Conservation (phyloP, 2,888 invertebrate genomes). For the Ophion slaviceki region DNA sequence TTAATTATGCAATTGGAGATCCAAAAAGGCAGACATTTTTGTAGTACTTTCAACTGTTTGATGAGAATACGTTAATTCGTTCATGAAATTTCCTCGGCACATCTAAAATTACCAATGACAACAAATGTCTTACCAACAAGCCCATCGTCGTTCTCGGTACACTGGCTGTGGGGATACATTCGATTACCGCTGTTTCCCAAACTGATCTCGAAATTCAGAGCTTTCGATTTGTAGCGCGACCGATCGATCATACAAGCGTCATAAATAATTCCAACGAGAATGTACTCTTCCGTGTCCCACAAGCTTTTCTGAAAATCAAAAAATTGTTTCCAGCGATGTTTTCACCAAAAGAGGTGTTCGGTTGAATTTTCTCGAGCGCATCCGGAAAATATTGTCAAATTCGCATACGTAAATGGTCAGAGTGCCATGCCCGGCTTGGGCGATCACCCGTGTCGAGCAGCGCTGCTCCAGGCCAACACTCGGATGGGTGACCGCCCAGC, state of each 20-base stretch:
- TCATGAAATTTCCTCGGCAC: too few relatives aligned
- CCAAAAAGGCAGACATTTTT: too few relatives aligned
- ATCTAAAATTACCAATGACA: neutral
- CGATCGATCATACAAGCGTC: constrained; percentile 89
- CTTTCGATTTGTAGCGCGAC: constrained; percentile 84
- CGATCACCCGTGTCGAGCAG: too few relatives aligned
- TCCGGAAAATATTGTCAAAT: too few relatives aligned
- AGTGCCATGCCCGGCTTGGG: too few relatives aligned
- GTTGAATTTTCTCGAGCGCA: neutral
- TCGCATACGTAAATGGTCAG: too few relatives aligned
- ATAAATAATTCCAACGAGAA: constrained; percentile 87
- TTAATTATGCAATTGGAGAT: too few relatives aligned
- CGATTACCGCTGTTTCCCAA: constrained; percentile 86
- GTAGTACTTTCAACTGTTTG: too few relatives aligned
- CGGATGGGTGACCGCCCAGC: too few relatives aligned
- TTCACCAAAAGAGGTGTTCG: neutral
- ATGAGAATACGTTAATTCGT: too few relatives aligned
- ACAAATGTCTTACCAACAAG: constrained; percentile 41
- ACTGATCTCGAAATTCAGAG: constrained; percentile 88
- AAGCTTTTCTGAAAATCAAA: constrained; percentile 84
- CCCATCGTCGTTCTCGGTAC: constrained; percentile 64
- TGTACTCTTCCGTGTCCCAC: constrained; percentile 87
- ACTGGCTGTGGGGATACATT: constrained; percentile 74
- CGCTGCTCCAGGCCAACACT: too few relatives aligned
- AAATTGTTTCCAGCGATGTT: too few relatives aligned